A percentile compares a stretch with the other conserved stretches of the same genome.
phyloP scores from a whole-genome alignment of 2,888 invertebrate genomes.

The Asteroscopus sphinx region DNA sequence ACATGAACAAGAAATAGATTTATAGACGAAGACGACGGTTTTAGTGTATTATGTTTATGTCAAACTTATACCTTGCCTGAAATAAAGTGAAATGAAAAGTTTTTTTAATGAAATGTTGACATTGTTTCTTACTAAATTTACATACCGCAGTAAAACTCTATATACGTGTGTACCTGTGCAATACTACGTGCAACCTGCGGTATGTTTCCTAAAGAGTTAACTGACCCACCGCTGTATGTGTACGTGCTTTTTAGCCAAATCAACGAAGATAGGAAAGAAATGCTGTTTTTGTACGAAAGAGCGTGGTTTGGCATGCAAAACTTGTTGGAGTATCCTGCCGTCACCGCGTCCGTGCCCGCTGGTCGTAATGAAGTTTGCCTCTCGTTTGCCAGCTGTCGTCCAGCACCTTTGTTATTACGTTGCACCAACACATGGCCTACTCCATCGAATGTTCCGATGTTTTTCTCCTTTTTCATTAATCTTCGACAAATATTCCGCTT shows the following conservation, averaged over 20 bases:
- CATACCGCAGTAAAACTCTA: not conserved
- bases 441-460: not conserved
- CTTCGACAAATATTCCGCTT: conserved; percentile 17
- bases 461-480: conserved; percentile 22
- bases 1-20: too few species aligned
- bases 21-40: too few species aligned
- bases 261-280: not conserved
- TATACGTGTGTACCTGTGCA: too few species aligned
- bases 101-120: too few species aligned
- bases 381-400: conserved; percentile 53
- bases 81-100: too few species aligned
- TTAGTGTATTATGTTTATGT: too few species aligned
- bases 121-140: not conserved
- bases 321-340: conserved; percentile 16
- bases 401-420: conserved; percentile 41
- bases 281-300: conserved; percentile 15
- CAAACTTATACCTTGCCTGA: too few species aligned
- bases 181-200: not conserved
- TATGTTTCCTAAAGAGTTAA: conserved; percentile 2
- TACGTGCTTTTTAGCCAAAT: conserved; percentile 3
- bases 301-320: conserved; percentile 21
- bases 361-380: conserved; percentile 56
- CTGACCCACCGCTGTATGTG: conserved; percentile 3
- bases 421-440: conserved; percentile 8
- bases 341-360: conserved; percentile 10